phyloP scores from a whole-genome alignment of 2,113 vertebrate species.

The Nothoprocta pentlandii region DNA sequence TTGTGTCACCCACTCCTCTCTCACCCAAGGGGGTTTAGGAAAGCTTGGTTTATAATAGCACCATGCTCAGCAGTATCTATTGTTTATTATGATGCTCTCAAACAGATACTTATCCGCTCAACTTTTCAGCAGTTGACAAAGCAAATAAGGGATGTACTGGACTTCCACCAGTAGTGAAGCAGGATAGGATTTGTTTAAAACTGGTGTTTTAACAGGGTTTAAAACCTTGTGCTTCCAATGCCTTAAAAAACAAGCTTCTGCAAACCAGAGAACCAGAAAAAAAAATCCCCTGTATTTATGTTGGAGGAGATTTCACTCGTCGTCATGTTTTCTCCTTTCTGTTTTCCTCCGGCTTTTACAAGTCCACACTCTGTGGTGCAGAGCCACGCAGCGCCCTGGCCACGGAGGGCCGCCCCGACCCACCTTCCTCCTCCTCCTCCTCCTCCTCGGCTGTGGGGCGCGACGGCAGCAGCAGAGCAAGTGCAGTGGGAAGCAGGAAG shows the following conservation, averaged over 20 bases:
- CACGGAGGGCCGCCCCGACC: background rate
- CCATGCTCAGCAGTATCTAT: background rate
- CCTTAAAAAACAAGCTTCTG: background rate
- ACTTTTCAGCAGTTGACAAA: background rate
- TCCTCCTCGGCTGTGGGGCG: background rate
- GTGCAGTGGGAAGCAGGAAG: slow-evolving; percentile 20
- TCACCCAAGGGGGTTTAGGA: background rate
- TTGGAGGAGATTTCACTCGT: background rate
- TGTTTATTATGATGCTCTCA: background rate
- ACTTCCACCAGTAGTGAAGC: background rate
- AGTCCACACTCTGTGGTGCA: background rate
- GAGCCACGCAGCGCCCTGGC: accelerated
- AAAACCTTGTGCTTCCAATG: background rate
- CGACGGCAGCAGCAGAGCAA: slow-evolving; percentile 10
- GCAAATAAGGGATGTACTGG: background rate
- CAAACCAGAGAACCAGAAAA: background rate
- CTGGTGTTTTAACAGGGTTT: background rate
- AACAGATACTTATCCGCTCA: background rate
- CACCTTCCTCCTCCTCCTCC: background rate
- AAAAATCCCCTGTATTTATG: background rate
- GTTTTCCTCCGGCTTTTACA: background rate
- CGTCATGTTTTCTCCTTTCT: background rate
- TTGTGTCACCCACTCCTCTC: background rate
- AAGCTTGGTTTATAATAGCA: slow-evolving; percentile 2
- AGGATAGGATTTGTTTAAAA: background rate